These are phyloP conservation scores for Scaptomyza polygonia DNA, from an alignment of 2,888 invertebrate genomes.

Conservation along the genomic window DNA sequence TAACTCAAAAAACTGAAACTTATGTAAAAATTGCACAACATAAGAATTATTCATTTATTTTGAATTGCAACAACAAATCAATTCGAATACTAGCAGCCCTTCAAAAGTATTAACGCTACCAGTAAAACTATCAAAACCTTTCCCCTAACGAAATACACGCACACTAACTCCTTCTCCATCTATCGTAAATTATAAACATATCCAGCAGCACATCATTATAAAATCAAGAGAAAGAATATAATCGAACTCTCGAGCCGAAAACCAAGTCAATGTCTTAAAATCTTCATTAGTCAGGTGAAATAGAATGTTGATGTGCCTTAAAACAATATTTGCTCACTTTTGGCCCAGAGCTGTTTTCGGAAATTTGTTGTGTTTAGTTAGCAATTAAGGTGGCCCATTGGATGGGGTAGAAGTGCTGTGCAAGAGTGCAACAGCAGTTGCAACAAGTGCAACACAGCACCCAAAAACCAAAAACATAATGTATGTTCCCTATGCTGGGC, in stretches of 20 bases:
- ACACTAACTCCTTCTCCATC: not conserved
- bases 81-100: not conserved
- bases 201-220: slow-evolving; percentile 69
- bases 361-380: slow-evolving; percentile 66
- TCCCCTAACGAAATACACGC: slow-evolving; percentile 20
- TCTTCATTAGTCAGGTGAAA: slow-evolving; percentile 63
- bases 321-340: slow-evolving; percentile 71
- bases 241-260: slow-evolving; percentile 17
- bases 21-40: not conserved
- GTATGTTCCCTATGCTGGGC: slow-evolving; percentile 25
- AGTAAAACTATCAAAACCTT: slow-evolving; percentile 36
- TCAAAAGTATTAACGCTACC: slow-evolving; percentile 34
- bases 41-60: not conserved
- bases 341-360: slow-evolving; percentile 34
- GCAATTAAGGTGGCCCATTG: slow-evolving; percentile 59
- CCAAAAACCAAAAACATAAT: slow-evolving; percentile 31
- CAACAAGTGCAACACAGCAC: slow-evolving; percentile 30
- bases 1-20: no score
- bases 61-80: slow-evolving; percentile 2
- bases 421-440: slow-evolving; percentile 8
- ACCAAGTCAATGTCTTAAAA: slow-evolving; percentile 24
- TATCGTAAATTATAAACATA: slow-evolving; percentile 77
- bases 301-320: slow-evolving; percentile 76
- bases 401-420: not conserved
- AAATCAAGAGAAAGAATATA: slow-evolving; percentile 49